These are phyloP conservation scores for Bombycilla garrulus DNA, from an alignment of 2,113 vertebrate species.

Conservation along the genomic window DNA sequence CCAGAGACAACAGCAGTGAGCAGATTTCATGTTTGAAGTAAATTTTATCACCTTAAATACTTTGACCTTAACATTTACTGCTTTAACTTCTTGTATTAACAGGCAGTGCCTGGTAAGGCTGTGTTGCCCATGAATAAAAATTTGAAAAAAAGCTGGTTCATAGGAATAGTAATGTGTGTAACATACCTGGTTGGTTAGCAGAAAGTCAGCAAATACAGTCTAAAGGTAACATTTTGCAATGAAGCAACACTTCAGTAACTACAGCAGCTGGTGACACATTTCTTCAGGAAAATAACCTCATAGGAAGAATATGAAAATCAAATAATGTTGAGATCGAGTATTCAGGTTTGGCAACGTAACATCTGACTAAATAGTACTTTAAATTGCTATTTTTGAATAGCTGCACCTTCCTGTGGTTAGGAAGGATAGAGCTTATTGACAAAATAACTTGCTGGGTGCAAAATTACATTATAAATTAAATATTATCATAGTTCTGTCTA, in stretches of 20 bases:
- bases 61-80: background rate
- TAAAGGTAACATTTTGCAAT: background rate
- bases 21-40: background rate
- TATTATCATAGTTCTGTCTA: background rate
- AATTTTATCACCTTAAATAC: slow-evolving; percentile 7
- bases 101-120: background rate
- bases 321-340: background rate
- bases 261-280: background rate
- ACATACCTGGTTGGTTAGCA: background rate
- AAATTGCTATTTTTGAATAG: background rate
- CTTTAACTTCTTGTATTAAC: background rate
- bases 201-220: background rate
- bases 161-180: background rate
- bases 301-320: background rate
- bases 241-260: background rate
- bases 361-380: background rate
- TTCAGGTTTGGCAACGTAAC: background rate
- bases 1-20: background rate
- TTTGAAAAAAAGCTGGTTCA: background rate
- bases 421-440: background rate
- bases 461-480: background rate
- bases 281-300: background rate
- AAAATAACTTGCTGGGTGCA: background rate
- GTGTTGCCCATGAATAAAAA: background rate
- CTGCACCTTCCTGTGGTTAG: background rate